phyloP scores from a whole-genome alignment of 2,797 vertebrate genomes.

The Spondyliosoma cantharus region DNA sequence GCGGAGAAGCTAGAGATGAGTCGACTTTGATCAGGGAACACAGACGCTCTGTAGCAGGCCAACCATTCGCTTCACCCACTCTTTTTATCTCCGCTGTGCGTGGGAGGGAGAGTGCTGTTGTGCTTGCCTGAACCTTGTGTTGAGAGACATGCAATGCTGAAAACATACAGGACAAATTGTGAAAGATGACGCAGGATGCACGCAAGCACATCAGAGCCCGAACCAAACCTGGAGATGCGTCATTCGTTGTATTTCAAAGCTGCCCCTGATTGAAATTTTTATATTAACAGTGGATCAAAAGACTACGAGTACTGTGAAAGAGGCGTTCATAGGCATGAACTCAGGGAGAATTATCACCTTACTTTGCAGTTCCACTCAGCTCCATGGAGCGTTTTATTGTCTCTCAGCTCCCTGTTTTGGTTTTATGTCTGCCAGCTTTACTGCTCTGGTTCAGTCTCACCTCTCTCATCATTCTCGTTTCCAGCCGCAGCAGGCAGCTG shows the following conservation, averaged over 20 bases:
- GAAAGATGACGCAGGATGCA: slow-evolving; percentile 22
- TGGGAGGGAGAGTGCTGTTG: slow-evolving; percentile 28
- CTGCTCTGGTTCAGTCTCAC: slow-evolving; percentile 26
- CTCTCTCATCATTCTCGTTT: slow-evolving; percentile 25
- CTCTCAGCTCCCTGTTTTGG: slow-evolving; percentile 50
- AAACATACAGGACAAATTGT: slow-evolving; percentile 25
- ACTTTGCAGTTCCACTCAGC: slow-evolving; percentile 9
- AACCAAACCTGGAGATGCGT: background rate
- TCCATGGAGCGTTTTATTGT: slow-evolving; percentile 32
- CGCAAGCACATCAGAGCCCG: background rate
- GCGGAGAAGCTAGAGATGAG: slow-evolving; percentile 36
- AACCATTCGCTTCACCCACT: slow-evolving; percentile 25
- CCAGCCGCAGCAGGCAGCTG: slow-evolving; percentile 9
- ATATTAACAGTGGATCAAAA: background rate
- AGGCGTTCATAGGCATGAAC: background rate
- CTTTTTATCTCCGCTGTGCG: slow-evolving; percentile 33
- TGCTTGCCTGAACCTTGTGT: slow-evolving; percentile 8
- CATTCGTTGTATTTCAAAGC: slow-evolving; percentile 2
- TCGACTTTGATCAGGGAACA: slow-evolving; percentile 70
- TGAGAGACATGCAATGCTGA: slow-evolving; percentile 26
- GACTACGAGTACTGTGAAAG: background rate
- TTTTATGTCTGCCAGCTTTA: slow-evolving; percentile 34
- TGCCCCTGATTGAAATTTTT: background rate
- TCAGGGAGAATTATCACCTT: slow-evolving; percentile 4
- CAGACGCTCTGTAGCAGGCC: slow-evolving; percentile 26